These are phyloP conservation scores for Mystacides longicornis DNA, from an alignment of 2,888 invertebrate species.

Conservation along the genomic window DNA sequence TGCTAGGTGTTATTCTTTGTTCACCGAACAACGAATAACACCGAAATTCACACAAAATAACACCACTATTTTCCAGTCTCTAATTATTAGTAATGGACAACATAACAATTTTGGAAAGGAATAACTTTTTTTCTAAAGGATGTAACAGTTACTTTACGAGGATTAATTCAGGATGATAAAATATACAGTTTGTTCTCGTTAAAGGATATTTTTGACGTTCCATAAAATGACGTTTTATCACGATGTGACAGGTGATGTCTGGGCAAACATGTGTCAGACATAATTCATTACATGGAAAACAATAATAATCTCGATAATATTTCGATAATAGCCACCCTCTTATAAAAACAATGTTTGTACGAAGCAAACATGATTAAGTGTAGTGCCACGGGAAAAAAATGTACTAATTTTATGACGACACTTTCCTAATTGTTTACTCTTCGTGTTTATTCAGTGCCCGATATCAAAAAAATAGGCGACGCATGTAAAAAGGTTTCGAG, in stretches of 20 bases:
- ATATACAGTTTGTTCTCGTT: no score
- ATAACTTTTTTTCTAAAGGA: no score
- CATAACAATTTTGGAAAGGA: no score
- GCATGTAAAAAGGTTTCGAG: neutral
- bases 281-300: neutral
- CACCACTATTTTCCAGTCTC: no score
- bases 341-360: neutral
- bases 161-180: no score
- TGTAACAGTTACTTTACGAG: no score
- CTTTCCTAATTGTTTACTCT: slow-evolving; percentile 1
- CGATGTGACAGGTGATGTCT: neutral
- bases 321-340: neutral
- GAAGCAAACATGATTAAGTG: neutral
- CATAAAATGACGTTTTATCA: no score
- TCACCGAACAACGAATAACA: no score
- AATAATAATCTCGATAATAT: neutral
- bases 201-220: no score
- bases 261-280: neutral
- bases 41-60: no score
- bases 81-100: no score
- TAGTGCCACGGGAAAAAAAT: neutral
- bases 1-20: no score
- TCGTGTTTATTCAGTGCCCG: neutral
- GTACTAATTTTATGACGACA: slow-evolving; percentile 2
- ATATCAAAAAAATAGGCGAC: neutral